phyloP scores from a whole-genome alignment of 1,140 invertebrate genomes.

The Schmidtea mediterranea region DNA sequence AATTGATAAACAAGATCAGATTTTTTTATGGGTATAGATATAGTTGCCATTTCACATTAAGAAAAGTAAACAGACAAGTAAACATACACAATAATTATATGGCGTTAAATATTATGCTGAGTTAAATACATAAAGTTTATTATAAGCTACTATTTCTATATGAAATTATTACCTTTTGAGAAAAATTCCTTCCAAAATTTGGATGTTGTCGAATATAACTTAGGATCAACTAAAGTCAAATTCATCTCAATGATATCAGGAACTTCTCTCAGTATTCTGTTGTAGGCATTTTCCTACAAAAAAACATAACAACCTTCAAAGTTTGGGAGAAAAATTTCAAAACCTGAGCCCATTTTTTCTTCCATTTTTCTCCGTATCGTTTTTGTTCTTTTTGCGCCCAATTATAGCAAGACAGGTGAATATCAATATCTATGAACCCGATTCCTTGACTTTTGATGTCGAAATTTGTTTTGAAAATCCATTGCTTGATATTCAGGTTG shows the following conservation, averaged over 20 bases:
- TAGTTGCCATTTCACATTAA: no score
- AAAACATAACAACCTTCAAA: slow-evolving; percentile 5
- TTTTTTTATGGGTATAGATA: no score
- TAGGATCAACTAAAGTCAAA: slow-evolving; percentile 15
- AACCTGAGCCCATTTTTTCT: slow-evolving; percentile 26
- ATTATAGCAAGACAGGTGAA: slow-evolving; percentile 19
- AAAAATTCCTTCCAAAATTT: slow-evolving; percentile 19
- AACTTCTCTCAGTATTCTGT: slow-evolving; percentile 23
- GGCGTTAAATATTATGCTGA: no score
- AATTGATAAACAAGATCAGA: no score
- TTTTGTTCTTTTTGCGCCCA: slow-evolving; percentile 22
- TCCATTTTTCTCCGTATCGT: slow-evolving; percentile 26
- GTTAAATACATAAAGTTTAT: no score
- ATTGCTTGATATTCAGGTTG: slow-evolving; percentile 19
- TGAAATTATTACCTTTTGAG: slow-evolving; percentile 17
- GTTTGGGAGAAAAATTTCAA: not conserved
- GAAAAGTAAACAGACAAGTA: no score
- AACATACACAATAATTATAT: no score
- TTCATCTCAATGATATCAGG: slow-evolving; percentile 16
- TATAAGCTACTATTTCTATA: no score
- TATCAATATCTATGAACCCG: slow-evolving; percentile 19
- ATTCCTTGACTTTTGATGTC: slow-evolving; percentile 24
- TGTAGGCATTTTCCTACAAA: slow-evolving; percentile 21
- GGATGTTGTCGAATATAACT: slow-evolving; percentile 18
- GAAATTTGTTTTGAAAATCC: slow-evolving; percentile 25